A percentile compares a stretch with the other conserved stretches of the same genome.
Conservation (phyloP, 1,140 invertebrate genomes). For the Ditylenchus dipsaci region DNA sequence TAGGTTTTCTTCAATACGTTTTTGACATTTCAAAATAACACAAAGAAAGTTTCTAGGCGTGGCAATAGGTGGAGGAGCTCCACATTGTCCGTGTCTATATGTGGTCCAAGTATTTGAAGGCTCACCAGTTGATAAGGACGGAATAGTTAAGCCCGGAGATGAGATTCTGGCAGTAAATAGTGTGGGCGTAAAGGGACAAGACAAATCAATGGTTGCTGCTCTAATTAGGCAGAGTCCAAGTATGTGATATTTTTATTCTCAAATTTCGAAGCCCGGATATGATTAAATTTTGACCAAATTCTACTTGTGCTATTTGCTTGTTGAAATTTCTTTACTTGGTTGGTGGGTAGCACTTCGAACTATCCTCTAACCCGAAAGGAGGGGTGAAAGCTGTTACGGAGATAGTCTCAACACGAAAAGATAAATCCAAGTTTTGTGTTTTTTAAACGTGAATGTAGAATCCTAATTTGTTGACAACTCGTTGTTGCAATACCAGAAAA, state of each 20-base stretch:
- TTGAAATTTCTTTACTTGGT: too few species aligned
- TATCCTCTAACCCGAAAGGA: too few species aligned
- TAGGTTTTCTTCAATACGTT: conserved; percentile 26
- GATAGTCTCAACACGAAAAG: too few species aligned
- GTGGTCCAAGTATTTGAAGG: conserved; percentile 93
- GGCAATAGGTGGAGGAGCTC: conserved; percentile 91
- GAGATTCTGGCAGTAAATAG: conserved; percentile 89
- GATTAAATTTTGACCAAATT: too few species aligned
- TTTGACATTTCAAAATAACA: not conserved
- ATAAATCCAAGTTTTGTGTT: too few species aligned
- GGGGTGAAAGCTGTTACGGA: too few species aligned
- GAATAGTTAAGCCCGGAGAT: conserved; percentile 87
- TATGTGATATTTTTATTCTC: not conserved
- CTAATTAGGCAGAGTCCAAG: conserved; percentile 73
- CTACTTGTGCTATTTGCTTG: too few species aligned
- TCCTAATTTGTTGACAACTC: too few species aligned
- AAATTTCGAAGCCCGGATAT: too few species aligned
- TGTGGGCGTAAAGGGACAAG: conserved; percentile 85
- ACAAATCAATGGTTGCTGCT: conserved; percentile 94
- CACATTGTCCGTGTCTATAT: conserved; percentile 90
- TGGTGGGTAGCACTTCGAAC: too few species aligned
- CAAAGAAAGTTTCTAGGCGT: conserved; percentile 65
- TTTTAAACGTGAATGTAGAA: too few species aligned
- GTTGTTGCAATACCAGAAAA: too few species aligned
- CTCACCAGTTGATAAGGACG: conserved; percentile 82